Base-by-base conservation (phyloP, 1,140 invertebrate genomes). In the Zaprionus inermis region DNA sequence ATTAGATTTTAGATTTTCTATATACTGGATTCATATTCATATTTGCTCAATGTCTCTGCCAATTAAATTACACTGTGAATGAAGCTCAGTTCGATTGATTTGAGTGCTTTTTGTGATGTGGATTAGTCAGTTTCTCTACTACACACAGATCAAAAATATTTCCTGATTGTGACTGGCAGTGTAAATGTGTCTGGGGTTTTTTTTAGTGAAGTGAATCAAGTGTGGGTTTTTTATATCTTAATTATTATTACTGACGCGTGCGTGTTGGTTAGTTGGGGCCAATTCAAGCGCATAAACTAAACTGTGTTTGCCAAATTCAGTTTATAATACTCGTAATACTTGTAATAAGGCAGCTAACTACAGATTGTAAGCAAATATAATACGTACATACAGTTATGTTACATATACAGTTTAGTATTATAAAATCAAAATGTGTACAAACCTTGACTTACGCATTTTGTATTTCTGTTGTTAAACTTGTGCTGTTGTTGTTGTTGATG, bases 361-460 rank as follows among this genome's bases (percentile, higher is more conserved):
- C 44, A 10, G 3, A 16, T 44, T 16, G 38, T 52, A 51, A 59
- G 36, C 44, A 58, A 11, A 36, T 34, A 54, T 44, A 34, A 14
- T 16, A 18, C 46, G 61, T 36, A 66, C 16, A 57, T 60, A 20
- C 36, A 38, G 46, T 12, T 54, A 34, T 65, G 49, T 16, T 54
- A 64, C 57, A 66, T 57, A 52, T 34, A 57, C 56, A 67, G 24
- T 60, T 64, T 44, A 32, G 49, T 79, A 58, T 36, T 61, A 56
- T 65, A 66, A 68, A 49, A 85, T 56, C 22, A 44, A 75, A 79
- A 78, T 66, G 83, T 89, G 85, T 91, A 91, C 88, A 91, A 91
- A 91, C 88, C 88, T 90, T 90, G 82, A 90, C 88, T 90, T 88
- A 88, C 83, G 84, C 63, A 79, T 77, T 44, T 89, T 86, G 77